Conservation (phyloP, 2,797 vertebrate species). For the Catostomus latipinnis region DNA sequence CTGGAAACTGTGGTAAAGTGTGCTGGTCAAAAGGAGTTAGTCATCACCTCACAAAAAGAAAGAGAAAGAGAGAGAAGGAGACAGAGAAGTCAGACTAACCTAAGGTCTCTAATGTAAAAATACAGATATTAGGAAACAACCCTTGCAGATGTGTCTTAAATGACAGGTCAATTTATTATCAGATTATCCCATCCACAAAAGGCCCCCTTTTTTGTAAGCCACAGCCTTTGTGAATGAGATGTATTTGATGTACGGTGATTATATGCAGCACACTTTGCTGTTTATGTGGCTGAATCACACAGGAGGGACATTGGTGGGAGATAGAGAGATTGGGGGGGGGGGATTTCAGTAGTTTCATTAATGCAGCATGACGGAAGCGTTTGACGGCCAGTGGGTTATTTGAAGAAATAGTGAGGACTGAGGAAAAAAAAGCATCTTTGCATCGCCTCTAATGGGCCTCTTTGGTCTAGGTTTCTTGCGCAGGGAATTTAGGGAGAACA, state of each 20-base stretch:
- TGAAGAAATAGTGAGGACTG: constrained; percentile 49
- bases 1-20: constrained; percentile 86
- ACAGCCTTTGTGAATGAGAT: constrained; percentile 49
- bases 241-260: constrained; percentile 62
- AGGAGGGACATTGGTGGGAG: constrained; percentile 46
- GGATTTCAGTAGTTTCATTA: constrained; percentile 59
- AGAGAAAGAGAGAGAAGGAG: constrained; percentile 54
- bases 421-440: constrained; percentile 60
- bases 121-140: constrained; percentile 61
- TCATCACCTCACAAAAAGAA: constrained; percentile 50
- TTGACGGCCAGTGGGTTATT: constrained; percentile 63
- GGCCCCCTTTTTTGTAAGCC: constrained; percentile 58
- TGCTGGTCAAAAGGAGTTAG: constrained; percentile 86
- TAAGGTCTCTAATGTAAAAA: constrained; percentile 62
- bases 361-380: constrained; percentile 63
- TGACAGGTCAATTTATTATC: constrained; percentile 71
- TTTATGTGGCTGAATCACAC: constrained; percentile 64
- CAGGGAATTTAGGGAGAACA: constrained; percentile 43
- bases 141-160: constrained; percentile 64
- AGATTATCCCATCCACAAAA: constrained; percentile 60
- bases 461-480: constrained; percentile 54
- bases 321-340: constrained; percentile 50
- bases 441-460: constrained; percentile 54
- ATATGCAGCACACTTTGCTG: constrained; percentile 66
- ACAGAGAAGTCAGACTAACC: constrained; percentile 54